phyloP scores from a whole-genome alignment of 2,113 vertebrate genomes.

The Microcebus jonahi region DNA sequence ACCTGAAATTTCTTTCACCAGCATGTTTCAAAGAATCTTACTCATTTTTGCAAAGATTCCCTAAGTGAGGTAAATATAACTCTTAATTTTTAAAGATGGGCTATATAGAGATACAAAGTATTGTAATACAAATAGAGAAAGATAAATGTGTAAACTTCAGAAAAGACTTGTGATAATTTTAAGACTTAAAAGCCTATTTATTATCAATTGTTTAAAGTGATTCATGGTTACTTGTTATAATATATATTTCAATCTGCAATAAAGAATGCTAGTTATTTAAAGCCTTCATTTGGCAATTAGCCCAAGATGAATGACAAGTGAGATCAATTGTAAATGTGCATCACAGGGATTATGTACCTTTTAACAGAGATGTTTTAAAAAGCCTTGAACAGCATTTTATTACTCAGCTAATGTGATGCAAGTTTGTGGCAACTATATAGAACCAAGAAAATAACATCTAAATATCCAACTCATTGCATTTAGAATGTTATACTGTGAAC shows the following conservation, averaged over 20 bases:
- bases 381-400: neutral
- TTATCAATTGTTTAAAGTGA: conserved; percentile 33
- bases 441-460: neutral
- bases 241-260: neutral
- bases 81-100: neutral
- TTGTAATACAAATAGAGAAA: conserved; percentile 14
- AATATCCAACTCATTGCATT: neutral
- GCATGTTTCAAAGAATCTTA: neutral
- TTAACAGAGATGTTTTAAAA: neutral
- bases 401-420: neutral
- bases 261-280: conserved; percentile 36
- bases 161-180: conserved; percentile 15
- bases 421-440: neutral
- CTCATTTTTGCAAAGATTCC: neutral
- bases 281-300: conserved; percentile 20
- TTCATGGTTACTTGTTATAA: neutral
- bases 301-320: neutral
- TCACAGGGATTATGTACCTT: conserved; percentile 14
- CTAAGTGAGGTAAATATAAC: neutral
- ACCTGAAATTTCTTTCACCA: neutral
- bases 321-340: neutral
- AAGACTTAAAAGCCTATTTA: conserved; percentile 16
- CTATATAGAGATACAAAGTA: neutral
- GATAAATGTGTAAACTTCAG: conserved; percentile 24
- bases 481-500: neutral